Base-by-base conservation (phyloP, 2,113 vertebrate species). In the Vulpes vulpes region DNA sequence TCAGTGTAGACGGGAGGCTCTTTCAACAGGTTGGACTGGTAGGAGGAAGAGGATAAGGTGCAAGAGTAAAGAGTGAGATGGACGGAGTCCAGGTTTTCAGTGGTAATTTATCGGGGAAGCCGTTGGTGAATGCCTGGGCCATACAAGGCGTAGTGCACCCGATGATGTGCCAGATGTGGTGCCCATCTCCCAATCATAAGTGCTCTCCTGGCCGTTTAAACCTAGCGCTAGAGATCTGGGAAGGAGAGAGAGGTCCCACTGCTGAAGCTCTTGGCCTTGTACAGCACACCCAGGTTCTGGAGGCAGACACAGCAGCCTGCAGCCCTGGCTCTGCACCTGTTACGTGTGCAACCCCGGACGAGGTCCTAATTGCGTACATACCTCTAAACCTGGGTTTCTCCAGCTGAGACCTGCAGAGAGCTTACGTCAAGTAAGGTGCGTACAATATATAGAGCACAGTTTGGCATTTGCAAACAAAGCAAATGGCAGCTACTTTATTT, bases 131-230 rank as follows among this genome's bases (percentile, higher is more conserved):
- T 69, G 64, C 57, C 53, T 23, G 22, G 16, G 62, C 55, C 30
- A 3, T 57, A 17, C 1, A 6, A 49, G 53, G 64, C 6, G 3
- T 16, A 20, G 11, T 4, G 2, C 10, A 10, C 51, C 3, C 15
- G 8, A 30, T 15, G 53, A 59, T 20, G 92, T 35, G 25, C 1
- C 5, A 27, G 67, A 4, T 38, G 67, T 43, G 55, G 16, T 87
- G n/a, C 23, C 55, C n/a, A 43, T n/a, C 35, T 55, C 53, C 35
- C 3, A 1, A 64, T 69, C 30, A 1, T n/a, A 49, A 25, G 64
- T 57, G 90, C 64, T 59, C 8, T 15, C 51, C 35, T 71, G 53
- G 38, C 25, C 20, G 2, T 25, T 49, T 60, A 69, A 19, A 59
- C 25, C 20, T 9, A n/a, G 64, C n/a, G 35, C 51, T 43, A 7